These are phyloP conservation scores for Nothocercus julius DNA, from an alignment of 2,113 vertebrate species.

Conservation along the genomic window DNA sequence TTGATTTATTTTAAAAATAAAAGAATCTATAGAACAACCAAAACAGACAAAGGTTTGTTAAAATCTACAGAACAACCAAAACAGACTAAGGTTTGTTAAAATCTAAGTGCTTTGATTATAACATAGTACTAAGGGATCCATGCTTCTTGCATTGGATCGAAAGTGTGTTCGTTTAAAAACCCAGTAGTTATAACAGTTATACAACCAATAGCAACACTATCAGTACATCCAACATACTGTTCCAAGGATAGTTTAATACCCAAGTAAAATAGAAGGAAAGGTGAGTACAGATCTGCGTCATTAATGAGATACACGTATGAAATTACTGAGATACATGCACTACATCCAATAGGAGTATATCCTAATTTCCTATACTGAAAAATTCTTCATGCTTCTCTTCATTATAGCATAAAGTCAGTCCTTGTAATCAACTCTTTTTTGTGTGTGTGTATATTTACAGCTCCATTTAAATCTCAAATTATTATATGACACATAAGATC, in stretches of 20 bases:
- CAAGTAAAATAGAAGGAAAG: background rate
- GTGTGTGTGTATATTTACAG: background rate
- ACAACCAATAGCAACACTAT: background rate
- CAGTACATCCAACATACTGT: background rate
- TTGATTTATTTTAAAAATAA: background rate
- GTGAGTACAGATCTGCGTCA: background rate
- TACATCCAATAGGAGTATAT: background rate
- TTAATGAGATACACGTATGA: background rate
- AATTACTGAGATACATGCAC: background rate
- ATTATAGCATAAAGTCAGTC: background rate
- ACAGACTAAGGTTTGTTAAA: background rate
- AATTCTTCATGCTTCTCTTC: background rate
- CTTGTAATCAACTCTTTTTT: background rate
- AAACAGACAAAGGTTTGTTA: background rate
- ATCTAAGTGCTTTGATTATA: background rate
- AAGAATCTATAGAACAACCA: background rate
- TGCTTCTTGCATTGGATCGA: rapidly evolving
- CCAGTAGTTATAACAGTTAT: background rate
- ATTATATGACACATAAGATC: background rate
- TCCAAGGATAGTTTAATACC: background rate
- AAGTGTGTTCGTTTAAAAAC: background rate
- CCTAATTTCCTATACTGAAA: background rate
- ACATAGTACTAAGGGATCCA: background rate
- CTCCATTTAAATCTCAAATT: background rate
- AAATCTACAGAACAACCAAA: background rate